These are phyloP conservation scores for Cebidichthys violaceus DNA, from an alignment of 2,113 vertebrate genomes.

Conservation along the genomic window DNA sequence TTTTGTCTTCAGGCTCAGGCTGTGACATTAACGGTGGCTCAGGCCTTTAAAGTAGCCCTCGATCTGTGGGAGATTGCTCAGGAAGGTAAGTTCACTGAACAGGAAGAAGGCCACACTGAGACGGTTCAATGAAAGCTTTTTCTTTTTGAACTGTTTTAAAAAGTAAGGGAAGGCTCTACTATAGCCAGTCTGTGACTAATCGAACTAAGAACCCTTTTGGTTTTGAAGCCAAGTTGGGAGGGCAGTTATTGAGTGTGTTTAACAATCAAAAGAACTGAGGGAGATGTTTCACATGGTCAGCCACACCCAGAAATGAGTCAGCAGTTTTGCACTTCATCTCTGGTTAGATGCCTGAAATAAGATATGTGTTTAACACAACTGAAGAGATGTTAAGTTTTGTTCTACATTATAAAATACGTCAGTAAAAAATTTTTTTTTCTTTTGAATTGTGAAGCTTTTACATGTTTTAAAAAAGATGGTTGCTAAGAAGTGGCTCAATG, in stretches of 20 bases:
- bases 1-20: slow-evolving; percentile 86
- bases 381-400: too few relatives aligned
- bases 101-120: neutral
- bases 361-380: too few relatives aligned
- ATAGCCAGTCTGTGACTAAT: neutral
- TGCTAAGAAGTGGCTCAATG: too few relatives aligned
- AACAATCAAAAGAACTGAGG: neutral
- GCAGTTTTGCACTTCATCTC: too few relatives aligned
- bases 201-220: neutral
- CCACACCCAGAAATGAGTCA: too few relatives aligned
- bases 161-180: neutral
- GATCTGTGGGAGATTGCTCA: slow-evolving; percentile 91
- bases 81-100: slow-evolving; percentile 82
- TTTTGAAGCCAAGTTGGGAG: neutral
- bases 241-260: neutral
- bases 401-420: too few relatives aligned
- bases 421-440: too few relatives aligned
- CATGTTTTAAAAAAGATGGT: too few relatives aligned
- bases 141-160: neutral
- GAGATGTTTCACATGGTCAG: too few relatives aligned
- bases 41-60: slow-evolving; percentile 92
- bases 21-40: slow-evolving; percentile 92
- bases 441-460: too few relatives aligned
- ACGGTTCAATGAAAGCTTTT: neutral
- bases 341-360: too few relatives aligned